Base-by-base conservation (phyloP, 2,797 vertebrate species). In the Orientallactaga sibirica region DNA sequence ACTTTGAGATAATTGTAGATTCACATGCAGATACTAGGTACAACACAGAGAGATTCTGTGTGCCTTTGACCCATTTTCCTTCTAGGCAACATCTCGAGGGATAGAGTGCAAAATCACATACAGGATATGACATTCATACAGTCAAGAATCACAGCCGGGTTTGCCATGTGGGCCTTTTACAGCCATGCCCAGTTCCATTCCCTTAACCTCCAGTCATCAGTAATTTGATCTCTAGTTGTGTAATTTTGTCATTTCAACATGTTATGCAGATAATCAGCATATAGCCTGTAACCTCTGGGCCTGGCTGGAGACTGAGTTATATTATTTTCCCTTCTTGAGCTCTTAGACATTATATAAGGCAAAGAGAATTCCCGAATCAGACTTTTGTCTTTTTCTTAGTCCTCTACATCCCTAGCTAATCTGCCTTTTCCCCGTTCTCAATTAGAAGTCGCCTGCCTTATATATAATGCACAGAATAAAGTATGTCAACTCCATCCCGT, bases 221-320 rank as follows among this genome's bases (percentile, higher is more conserved):
- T 87, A 12, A 7, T 85, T 25, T 48, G 29, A 64, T 76, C 19
- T 73, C 75, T 10, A 52, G 62, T 70, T 74, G 41, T 74, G 1
- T 67, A 55, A 37, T 78, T 52, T 66, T 90, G 20, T 86, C 75
- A 25, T 73, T 88, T 89, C 24, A 87, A 66, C 79, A 43, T 43
- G 16, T 70, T 66, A 37, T 19, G 43, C 78, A 82, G 33, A 71
- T 74, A 22, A 29, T 4, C 48, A 22, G 24, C 29, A 61, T 29
- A 52, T 5, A 19, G 22, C 62, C 3, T 52, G 37, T 84, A 85
- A 79, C 20, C 5, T 92, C 61, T 37, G 74, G 9, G 6, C 52
- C 85, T 78, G 78, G 9, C 61, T 82, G 25, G 33, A 64, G 27
- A 66, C 1, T 6, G 70, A 73, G 37, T 4, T 58, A 2, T 55